Percentiles rank a stretch among this genome's conserved stretches.
Conservation (phyloP, 2,797 vertebrate species). For the Enteromius thamalakanensis region DNA sequence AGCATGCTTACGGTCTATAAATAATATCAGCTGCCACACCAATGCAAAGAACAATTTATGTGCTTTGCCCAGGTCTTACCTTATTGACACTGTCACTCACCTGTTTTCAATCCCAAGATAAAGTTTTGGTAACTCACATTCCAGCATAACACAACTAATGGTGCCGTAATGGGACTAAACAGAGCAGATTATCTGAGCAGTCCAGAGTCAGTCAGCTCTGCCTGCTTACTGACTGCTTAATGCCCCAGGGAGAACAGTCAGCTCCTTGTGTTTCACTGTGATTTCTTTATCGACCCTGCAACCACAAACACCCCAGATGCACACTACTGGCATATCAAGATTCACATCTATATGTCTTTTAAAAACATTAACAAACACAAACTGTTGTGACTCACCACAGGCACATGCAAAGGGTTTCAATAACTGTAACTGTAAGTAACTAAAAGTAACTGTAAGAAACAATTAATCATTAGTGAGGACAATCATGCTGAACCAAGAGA, state of each 20-base stretch:
- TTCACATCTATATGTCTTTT: slow-evolving; percentile 15
- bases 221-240: slow-evolving; percentile 29
- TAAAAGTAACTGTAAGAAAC: background rate
- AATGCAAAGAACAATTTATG: slow-evolving; percentile 12
- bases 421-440: background rate
- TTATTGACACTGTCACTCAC: slow-evolving; percentile 1
- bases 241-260: slow-evolving; percentile 39
- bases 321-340: slow-evolving; percentile 35
- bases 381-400: background rate
- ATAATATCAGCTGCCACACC: slow-evolving; percentile 3
- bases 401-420: background rate
- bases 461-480: background rate
- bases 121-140: background rate
- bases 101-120: background rate
- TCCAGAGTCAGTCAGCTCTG: slow-evolving; percentile 34
- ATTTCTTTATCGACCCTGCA: slow-evolving; percentile 50
- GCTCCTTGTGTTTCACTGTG: slow-evolving; percentile 44
- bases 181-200: slow-evolving; percentile 5
- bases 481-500: background rate
- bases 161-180: background rate
- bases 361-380: slow-evolving; percentile 4
- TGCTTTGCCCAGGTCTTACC: background rate
- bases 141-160: slow-evolving; percentile 8
- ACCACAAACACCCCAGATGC: slow-evolving; percentile 45
- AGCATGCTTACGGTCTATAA: background rate